Evolutionary conservation across 2,888 invertebrate species (phyloP).

Genomic region (Trichogramma evanescens): DNA sequence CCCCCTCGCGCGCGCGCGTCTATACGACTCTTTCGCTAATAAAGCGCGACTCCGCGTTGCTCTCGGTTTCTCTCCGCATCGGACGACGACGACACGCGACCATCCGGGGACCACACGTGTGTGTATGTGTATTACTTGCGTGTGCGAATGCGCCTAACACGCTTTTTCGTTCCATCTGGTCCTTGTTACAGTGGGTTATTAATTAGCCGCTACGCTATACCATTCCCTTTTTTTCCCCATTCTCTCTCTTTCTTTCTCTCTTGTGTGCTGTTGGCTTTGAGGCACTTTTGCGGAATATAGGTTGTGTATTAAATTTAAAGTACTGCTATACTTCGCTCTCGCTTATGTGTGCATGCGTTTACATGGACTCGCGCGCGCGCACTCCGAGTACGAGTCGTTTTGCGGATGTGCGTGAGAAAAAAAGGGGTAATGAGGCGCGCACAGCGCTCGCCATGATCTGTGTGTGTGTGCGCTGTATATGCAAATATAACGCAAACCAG

Average conservation of each 20-base stretch:
- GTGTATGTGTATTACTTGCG: slow-evolving; percentile 31
- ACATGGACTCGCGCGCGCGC: too few species aligned
- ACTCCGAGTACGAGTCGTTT: too few species aligned
- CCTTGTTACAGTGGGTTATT: slow-evolving; percentile 43
- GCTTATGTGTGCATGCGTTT: too few species aligned
- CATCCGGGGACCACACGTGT: slow-evolving; percentile 44
- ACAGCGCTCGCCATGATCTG: too few species aligned
- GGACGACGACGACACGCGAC: slow-evolving; percentile 39
- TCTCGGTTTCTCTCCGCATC: too few species aligned
- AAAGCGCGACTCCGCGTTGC: not conserved
- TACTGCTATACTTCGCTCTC: too few species aligned
- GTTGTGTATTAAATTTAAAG: too few species aligned
- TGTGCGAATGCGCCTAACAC: slow-evolving; percentile 25
- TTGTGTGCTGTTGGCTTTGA: not conserved
- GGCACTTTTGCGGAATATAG: too few species aligned
- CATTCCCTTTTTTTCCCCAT: not conserved
- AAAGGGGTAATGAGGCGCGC: too few species aligned
- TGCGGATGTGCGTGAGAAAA: too few species aligned
- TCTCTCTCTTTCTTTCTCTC: not conserved
- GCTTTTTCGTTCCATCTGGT: slow-evolving; percentile 38
- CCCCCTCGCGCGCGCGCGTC: not conserved
- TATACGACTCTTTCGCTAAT: slow-evolving; percentile 18
- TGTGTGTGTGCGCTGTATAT: too few species aligned
- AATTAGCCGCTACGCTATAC: slow-evolving; percentile 32
- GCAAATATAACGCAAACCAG: too few species aligned